Evolutionary conservation across 2,888 invertebrate genomes (phyloP), one percentile per base, ranked within the genome.

Genomic region (Ametastegia equiseti): DNA sequence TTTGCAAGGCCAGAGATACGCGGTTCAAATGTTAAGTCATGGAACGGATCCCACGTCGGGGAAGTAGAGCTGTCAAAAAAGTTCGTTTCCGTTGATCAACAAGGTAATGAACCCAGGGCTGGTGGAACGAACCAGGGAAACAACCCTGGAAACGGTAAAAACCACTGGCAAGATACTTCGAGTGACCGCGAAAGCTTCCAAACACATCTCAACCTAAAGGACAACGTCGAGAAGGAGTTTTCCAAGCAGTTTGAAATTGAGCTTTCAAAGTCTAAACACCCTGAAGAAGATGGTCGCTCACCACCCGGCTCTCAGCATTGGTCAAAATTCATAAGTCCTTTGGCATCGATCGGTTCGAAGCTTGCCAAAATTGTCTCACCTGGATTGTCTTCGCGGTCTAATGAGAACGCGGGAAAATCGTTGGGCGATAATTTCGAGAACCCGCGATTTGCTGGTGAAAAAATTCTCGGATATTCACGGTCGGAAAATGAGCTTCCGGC

Each of bases 381-480:
- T 13, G 57, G 13, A 11, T 13, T 57, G 1, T 30, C 33, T 23
- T 27, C 54, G n/a, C 36, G 36, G 54, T 9, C 11, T 11, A 47
- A 47, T 42, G n/a, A 13, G 27, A 39, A 39, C 42, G 42, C 23
- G 23, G 69, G 27, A 9, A 45, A 42, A 23, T 54, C 23, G 36
- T 30, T 15, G 5, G 23, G 23, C 13, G 73, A 75, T 27, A 71
- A 57, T 57, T 30, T 65, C 9, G 77, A 77, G 33, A 15, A 57
- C 47, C 27, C 33, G 57, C 50, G 84, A 81, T 90, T 88, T 83
- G 88, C 89, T 54, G 87, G 88, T 2, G 88, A 88, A 23, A 88
- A 86, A 71, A 90, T 90, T 88, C 82, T 90, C 7, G 90, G 90
- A 9, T 90, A 90, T 82, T 87, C 89, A 60, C 85, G 87, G 36